Evolutionary conservation across 1,140 invertebrate species (phyloP).

Genomic region (Drosophila punjabiensis): DNA sequence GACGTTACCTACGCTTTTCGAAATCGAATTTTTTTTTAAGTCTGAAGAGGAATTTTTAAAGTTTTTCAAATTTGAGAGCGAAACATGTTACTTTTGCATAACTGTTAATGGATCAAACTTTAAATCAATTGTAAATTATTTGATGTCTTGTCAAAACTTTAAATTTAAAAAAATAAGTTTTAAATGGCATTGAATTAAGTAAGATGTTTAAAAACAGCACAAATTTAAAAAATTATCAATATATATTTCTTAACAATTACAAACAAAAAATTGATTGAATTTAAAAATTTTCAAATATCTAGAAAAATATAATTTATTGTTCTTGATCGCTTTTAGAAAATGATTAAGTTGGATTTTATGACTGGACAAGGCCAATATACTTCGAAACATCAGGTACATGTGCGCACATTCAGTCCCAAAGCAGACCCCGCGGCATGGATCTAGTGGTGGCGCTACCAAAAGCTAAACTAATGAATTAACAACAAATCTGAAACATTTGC

Average conservation of each 20-base stretch:
- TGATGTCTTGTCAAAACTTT: background rate
- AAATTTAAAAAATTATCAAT: background rate
- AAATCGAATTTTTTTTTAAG: background rate
- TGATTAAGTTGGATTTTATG: background rate
- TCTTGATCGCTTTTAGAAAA: background rate
- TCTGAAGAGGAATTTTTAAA: background rate
- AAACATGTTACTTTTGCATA: background rate
- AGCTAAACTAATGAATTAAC: conserved; percentile 7
- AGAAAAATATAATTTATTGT: background rate
- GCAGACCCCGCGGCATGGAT: conserved; percentile 2
- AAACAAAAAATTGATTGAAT: background rate
- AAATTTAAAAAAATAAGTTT: background rate
- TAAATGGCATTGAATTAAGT: background rate
- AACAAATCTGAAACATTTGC: background rate
- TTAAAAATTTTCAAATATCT: background rate
- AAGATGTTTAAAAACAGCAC: background rate
- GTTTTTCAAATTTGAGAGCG: background rate
- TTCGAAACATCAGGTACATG: background rate
- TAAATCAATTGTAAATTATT: background rate
- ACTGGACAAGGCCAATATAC: background rate
- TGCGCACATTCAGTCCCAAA: background rate
- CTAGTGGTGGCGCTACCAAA: background rate
- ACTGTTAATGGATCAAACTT: background rate
- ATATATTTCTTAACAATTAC: background rate
- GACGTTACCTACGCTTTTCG: background rate